Base-by-base conservation (phyloP, 2,113 vertebrate species). In the Sterna hirundo region DNA sequence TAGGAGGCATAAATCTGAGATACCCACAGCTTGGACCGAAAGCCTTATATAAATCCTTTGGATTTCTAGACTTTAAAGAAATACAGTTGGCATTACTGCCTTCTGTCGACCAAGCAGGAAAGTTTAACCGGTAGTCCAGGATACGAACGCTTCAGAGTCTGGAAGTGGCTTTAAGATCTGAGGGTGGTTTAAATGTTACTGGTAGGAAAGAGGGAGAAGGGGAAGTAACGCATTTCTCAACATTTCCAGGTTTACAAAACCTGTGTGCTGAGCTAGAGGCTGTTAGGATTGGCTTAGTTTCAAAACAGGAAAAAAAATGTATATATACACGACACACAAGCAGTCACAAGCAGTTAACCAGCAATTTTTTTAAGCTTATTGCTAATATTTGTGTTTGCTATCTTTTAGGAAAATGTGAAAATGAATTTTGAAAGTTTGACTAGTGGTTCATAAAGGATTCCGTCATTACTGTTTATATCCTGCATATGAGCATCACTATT, bases 1-100 rank as follows among this genome's bases (percentile, higher is more conserved):
- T 69, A 80, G 82, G 87, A 93, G 55, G 78, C 83, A 88, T 95
- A 92, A 96, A 96, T 93, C 88, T 1, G 0, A 86, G 90, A 66
- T 94, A 70, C 72, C 79, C 79, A 83, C 66, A 90, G 54, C 66
- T 91, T 83, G 55, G 75, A 74, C 89, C 32, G 0, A 80, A 82
- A 85, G 66, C 68, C 38, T 93, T 95, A 72, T 34, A 76, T 91
- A 96, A 96, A 95, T 94, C 95, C 71, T 83, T n/a, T n/a, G 70
- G 52, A 72, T 93, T 94, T 96, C 88, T 36, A 83, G 71, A 38
- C 74, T 86, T 74, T 1, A 83, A 52, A 91, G 70, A 69, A 93
- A 74, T 70, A 54, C 15, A 27, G 83, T 61, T 91, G 79, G 78
- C 62, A 65, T 96, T 80, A 55, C 84, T 85, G 66, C 93, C 84